phyloP scores from a whole-genome alignment of 2,888 invertebrate genomes.

The Trisateles emortualis region DNA sequence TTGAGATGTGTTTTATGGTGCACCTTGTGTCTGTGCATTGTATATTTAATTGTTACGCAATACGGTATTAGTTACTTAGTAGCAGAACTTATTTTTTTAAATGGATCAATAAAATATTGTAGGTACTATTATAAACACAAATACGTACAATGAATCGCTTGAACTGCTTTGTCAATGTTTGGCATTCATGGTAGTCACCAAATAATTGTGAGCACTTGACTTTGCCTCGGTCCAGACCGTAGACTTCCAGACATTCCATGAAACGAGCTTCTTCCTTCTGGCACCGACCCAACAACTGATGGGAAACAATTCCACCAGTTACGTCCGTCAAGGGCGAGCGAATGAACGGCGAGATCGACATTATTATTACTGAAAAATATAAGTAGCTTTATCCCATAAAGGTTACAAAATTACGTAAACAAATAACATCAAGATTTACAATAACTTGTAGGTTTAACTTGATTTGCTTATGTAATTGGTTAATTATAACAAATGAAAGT shows the following conservation, averaged over 20 bases:
- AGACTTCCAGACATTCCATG: constrained; percentile 93
- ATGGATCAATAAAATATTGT: too few relatives aligned
- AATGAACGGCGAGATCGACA: constrained; percentile 89
- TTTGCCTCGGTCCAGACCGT: constrained; percentile 89
- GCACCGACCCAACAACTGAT: constrained; percentile 89
- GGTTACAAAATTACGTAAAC: constrained; percentile 76
- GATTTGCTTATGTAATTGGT: not conserved
- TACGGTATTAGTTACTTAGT: too few relatives aligned
- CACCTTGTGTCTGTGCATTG: too few relatives aligned
- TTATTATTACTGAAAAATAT: constrained; percentile 54
- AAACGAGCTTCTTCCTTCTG: constrained; percentile 89
- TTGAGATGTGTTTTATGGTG: too few relatives aligned
- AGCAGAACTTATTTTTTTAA: too few relatives aligned
- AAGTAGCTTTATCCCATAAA: constrained; percentile 18
- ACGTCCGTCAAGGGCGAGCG: constrained; percentile 91
- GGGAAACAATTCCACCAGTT: constrained; percentile 88
- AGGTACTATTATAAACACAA: not conserved
- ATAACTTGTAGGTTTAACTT: not conserved
- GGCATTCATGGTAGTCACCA: constrained; percentile 91
- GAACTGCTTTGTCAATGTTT: constrained; percentile 86
- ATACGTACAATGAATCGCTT: constrained; percentile 85
- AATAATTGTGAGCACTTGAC: constrained; percentile 88
- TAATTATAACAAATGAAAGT: constrained; percentile 12
- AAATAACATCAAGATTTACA: constrained; percentile 34
- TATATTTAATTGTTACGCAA: too few relatives aligned